Evolutionary conservation across 2,888 invertebrate genomes (phyloP), one percentile per base, ranked within the genome.

Genomic region (Erynnis tages): DNA sequence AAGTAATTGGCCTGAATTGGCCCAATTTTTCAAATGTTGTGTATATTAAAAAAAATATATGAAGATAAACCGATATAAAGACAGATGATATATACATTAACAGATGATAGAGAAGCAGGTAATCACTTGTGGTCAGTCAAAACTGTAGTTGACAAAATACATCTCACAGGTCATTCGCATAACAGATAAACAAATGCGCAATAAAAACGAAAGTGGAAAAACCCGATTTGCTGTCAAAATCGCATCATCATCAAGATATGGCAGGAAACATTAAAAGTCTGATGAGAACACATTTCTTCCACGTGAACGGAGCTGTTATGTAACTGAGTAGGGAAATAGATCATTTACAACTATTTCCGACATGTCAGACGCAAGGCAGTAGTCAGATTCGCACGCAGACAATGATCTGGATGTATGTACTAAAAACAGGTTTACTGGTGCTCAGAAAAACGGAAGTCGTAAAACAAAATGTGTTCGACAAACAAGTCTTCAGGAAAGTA

Each of bases 141-240:
- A 7, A 27, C 8, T 3, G 1, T 27, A n/a, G 0, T 10, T 6
- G 4, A 5, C 16, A 17, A 21, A 29, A 4, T 14, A n/a, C 21
- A 14, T 13, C 23, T 14, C 7, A 46, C 10, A 8, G 2, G 4
- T 7, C 25, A 48, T 48, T 48, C 14, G 17, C 16, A 34, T 23
- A 35, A 10, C 14, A 37, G 25, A 13, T 29, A 37, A 23, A 52
- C 19, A 41, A 17, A 2, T 8, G 37, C 30, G 16, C 25, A 54
- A 57, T 56, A 61, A 65, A 61, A 67, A 53, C 55, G 66, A 67
- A 64, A 67, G 66, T 63, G 54, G 58, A 53, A 60, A 48, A 61
- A 62, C 63, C 54, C 52, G 65, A 58, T 55, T 55, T 50, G 55
- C 38, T 21, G 37, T 57, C 57, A 53, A 52, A 52, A 30, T 45